Evolutionary conservation across 2,113 vertebrate species (phyloP).

Genomic region (Gorilla gorilla): DNA sequence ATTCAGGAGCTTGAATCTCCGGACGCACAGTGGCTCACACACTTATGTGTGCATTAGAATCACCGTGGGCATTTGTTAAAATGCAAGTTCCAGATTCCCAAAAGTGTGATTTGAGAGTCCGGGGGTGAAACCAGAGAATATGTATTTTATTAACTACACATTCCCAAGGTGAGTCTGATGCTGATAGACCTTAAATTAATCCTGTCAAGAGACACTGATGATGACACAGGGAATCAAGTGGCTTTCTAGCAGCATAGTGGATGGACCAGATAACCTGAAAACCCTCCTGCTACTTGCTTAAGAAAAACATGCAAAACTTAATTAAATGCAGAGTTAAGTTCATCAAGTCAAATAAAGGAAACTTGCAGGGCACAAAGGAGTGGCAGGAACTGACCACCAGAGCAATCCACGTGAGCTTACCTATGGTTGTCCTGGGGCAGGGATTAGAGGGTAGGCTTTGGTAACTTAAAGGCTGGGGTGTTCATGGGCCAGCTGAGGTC

Average conservation of each 20-base stretch:
- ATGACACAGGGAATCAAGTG: neutral
- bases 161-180: neutral
- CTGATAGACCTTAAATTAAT: too few relatives aligned
- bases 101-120: neutral
- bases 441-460: neutral
- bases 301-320: neutral
- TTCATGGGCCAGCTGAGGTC: neutral
- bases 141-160: neutral
- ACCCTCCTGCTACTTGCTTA: neutral
- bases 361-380: neutral
- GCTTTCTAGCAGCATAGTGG: neutral
- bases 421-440: too few relatives aligned
- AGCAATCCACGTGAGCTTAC: neutral
- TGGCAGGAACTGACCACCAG: neutral
- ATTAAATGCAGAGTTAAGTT: neutral
- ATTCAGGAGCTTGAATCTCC: neutral
- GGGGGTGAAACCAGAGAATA: neutral
- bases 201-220: neutral
- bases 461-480: neutral
- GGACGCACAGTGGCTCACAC: neutral
- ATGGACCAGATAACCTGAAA: neutral
- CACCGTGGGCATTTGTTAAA: neutral
- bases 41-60: fast-evolving
- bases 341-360: neutral
- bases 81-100: neutral